Conservation (phyloP, 1,140 invertebrate species). For the Frieseomelitta varia region DNA sequence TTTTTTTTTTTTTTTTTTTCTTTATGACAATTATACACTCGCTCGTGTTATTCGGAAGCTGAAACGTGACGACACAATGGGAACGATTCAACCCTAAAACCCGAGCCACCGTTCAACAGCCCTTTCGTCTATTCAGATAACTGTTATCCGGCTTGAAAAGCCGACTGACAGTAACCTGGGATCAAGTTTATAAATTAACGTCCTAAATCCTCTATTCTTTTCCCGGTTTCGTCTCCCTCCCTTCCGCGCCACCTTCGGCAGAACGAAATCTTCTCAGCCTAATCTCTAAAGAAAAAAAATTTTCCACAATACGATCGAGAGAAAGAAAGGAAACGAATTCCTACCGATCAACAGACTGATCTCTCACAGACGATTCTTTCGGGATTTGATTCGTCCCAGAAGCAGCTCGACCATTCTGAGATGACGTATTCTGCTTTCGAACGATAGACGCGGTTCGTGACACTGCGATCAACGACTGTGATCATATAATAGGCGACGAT, state of each 20-base stretch:
- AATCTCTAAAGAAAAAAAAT: background rate
- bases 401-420: background rate
- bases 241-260: background rate
- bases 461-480: conserved; percentile 29
- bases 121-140: background rate
- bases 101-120: background rate
- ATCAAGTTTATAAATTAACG: background rate
- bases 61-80: background rate
- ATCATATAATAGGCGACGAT: conserved; percentile 44
- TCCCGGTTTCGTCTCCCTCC: too few species aligned
- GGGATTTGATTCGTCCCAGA: background rate
- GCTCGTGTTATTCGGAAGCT: too few species aligned
- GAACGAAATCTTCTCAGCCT: background rate
- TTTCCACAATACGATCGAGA: background rate
- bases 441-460: conserved; percentile 29
- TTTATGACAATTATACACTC: too few species aligned
- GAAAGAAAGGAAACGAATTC: background rate
- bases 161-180: background rate
- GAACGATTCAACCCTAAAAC: background rate
- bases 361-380: background rate
- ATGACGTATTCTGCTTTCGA: conserved; percentile 5
- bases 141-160: background rate
- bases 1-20: too few species aligned
- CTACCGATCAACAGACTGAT: background rate
- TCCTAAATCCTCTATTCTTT: background rate